Percentiles rank a stretch among this genome's conserved stretches.
Conservation (phyloP, 92 coral and sea anemone species). For the Palythoa grandis region DNA sequence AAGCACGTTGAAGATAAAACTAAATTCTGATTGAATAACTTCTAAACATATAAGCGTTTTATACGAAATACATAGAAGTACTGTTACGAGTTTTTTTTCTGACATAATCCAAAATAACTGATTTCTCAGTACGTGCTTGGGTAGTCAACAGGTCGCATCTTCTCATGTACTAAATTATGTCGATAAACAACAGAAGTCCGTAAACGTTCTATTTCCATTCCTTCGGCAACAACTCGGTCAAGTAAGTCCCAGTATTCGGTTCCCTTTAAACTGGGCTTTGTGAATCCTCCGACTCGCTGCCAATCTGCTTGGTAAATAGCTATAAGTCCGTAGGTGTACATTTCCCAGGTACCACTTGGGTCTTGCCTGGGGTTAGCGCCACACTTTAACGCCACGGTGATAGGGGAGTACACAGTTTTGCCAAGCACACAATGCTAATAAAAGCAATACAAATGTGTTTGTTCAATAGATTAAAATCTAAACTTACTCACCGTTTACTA, state of each 20-base stretch:
- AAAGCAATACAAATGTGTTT: background rate
- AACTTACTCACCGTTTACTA: too few species aligned
- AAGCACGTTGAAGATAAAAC: too few species aligned
- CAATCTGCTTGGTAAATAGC: slow-evolving; percentile 21
- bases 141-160: slow-evolving; percentile 12
- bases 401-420: slow-evolving; percentile 28
- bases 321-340: slow-evolving; percentile 17
- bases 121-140: background rate
- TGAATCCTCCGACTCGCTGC: slow-evolving; percentile 23
- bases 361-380: slow-evolving; percentile 6
- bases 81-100: too few species aligned
- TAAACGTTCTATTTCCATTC: slow-evolving; percentile 34
- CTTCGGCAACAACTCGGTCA: slow-evolving; percentile 21
- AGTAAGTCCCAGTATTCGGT: slow-evolving; percentile 37
- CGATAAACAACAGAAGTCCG: slow-evolving; percentile 30
- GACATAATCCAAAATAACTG: too few species aligned
- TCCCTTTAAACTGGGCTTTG: slow-evolving; percentile 11
- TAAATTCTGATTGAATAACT: too few species aligned
- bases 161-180: background rate
- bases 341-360: slow-evolving; percentile 22
- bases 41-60: too few species aligned
- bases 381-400: slow-evolving; percentile 21
- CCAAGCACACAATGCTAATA: slow-evolving; percentile 26
- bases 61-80: too few species aligned
- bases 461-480: background rate